phyloP scores from a whole-genome alignment of 2,113 vertebrate species.

The Phylloscopus whistleri region DNA sequence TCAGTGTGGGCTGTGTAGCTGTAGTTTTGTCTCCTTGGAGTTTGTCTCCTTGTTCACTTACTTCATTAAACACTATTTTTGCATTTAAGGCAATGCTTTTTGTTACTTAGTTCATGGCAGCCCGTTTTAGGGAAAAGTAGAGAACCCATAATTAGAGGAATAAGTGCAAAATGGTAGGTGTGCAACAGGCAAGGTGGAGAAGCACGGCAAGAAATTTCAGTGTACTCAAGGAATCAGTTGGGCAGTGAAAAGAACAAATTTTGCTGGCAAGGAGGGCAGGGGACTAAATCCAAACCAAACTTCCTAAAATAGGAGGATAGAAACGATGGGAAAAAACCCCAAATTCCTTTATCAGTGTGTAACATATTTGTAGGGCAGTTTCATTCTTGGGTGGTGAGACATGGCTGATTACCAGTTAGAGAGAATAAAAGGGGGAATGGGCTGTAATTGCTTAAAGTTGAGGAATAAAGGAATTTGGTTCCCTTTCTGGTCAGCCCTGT shows the following conservation, averaged over 20 bases:
- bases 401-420: not conserved
- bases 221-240: not conserved
- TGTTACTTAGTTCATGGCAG: not conserved
- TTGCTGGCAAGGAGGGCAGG: not conserved
- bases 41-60: not conserved
- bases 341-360: constrained; percentile 8
- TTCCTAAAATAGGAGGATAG: not conserved
- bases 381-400: not conserved
- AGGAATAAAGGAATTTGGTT: not conserved
- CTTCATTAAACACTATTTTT: not conserved
- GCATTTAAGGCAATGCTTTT: not conserved
- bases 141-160: not conserved
- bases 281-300: not conserved
- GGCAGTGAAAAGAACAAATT: not conserved
- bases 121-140: not conserved
- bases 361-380: not conserved
- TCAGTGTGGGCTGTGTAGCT: not conserved
- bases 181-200: not conserved
- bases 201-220: not conserved
- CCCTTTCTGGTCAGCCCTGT: not conserved
- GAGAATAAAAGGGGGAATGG: not conserved
- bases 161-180: not conserved
- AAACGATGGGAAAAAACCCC: not conserved
- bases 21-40: not conserved
- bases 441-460: not conserved